Percentiles rank a stretch among this genome's conserved stretches.
Conservation (phyloP, 2,113 vertebrate species). For the Balaeniceps rex region DNA sequence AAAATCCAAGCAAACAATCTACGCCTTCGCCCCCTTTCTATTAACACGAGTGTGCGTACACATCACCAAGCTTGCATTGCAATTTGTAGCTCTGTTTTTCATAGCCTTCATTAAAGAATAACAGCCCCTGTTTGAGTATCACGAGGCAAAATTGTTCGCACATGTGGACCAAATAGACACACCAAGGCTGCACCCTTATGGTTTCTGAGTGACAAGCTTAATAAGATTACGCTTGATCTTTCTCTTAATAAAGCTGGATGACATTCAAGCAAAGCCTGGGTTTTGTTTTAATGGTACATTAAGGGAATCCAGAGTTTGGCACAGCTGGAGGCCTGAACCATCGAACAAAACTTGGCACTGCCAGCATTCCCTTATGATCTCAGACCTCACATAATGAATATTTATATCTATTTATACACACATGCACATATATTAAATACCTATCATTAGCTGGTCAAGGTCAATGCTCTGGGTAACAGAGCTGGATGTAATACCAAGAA, state of each 20-base stretch:
- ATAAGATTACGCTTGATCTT: conserved; percentile 61
- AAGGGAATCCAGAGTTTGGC: conserved; percentile 44
- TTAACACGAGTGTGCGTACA: not conserved
- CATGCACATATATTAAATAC: conserved; percentile 2
- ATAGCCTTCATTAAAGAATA: conserved; percentile 27
- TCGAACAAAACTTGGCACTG: conserved; percentile 38
- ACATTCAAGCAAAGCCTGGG: conserved; percentile 45
- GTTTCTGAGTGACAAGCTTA: conserved; percentile 57
- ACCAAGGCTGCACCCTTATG: conserved; percentile 19
- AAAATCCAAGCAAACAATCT: conserved; percentile 38
- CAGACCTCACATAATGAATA: conserved; percentile 56
- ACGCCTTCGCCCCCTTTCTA: not conserved
- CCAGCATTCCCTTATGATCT: not conserved
- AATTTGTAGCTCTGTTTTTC: conserved; percentile 18
- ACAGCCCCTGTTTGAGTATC: conserved; percentile 35
- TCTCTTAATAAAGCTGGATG: conserved; percentile 61
- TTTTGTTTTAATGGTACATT: conserved; percentile 37
- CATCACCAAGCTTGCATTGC: not conserved
- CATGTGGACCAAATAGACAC: conserved; percentile 35
- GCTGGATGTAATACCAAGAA: conserved; percentile 8
- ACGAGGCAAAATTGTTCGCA: conserved; percentile 16
- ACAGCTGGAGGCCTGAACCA: conserved; percentile 32
- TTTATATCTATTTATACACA: conserved; percentile 41
- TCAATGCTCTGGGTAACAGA: conserved; percentile 30
- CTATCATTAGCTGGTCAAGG: conserved; percentile 57